phyloP scores from a whole-genome alignment of 2,888 invertebrate species.

The Drosophila mimetica region DNA sequence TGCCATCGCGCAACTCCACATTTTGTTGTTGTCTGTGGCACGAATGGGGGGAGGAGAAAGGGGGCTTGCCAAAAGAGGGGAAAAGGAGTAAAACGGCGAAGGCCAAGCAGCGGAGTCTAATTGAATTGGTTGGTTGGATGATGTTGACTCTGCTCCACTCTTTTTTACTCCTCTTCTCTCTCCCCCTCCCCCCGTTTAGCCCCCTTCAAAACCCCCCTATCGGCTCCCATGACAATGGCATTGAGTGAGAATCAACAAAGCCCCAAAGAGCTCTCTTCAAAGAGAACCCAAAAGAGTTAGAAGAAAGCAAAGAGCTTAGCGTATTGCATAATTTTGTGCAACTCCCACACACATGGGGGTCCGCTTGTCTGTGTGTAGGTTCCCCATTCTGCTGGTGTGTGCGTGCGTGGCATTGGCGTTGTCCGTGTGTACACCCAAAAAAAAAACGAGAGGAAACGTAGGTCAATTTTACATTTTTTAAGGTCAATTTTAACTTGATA shows the following conservation, averaged over 20 bases:
- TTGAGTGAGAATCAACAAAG: conserved; percentile 63
- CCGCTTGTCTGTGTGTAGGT: conserved; percentile 18
- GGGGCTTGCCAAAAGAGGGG: conserved; percentile 38
- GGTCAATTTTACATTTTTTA: too few species aligned
- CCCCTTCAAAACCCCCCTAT: not conserved
- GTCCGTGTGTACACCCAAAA: conserved; percentile 23
- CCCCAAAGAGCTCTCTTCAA: conserved; percentile 5
- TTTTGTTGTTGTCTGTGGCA: conserved; percentile 76
- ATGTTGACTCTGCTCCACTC: conserved; percentile 27
- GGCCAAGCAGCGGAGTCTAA: conserved; percentile 65
- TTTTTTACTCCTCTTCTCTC: conserved; percentile 3
- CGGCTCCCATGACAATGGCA: conserved; percentile 78
- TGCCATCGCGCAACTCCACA: conserved; percentile 58
- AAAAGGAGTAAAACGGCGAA: conserved; percentile 39
- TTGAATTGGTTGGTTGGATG: conserved; percentile 70
- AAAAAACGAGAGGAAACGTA: too few species aligned
- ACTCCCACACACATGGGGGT: conserved; percentile 19
- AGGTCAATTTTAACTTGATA: too few species aligned
- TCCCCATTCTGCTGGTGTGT: conserved; percentile 9
- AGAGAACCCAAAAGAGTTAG: conserved; percentile 47
- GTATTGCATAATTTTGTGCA: conserved; percentile 76
- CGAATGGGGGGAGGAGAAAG: conserved; percentile 48
- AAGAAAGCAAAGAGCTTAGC: not conserved
- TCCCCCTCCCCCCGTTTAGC: conserved; percentile 18
- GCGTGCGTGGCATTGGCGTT: conserved; percentile 59